Evolutionary conservation across 1,140 invertebrate species (phyloP).

Genomic region (Heliconius eleuchia): DNA sequence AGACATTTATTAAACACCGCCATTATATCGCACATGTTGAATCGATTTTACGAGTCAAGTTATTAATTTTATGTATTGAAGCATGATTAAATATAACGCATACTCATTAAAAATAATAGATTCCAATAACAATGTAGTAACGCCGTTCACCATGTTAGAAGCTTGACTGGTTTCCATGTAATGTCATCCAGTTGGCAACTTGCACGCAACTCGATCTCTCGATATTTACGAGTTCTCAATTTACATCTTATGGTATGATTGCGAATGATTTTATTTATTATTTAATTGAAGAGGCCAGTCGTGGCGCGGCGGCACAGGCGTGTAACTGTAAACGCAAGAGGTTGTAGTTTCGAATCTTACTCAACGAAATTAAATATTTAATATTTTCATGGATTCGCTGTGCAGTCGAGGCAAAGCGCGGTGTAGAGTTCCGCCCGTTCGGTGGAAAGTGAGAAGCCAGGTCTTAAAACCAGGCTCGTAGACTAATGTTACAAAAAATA

Average conservation of each 20-base stretch:
- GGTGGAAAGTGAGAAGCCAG: too few relatives aligned
- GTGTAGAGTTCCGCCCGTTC: too few relatives aligned
- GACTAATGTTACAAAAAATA: not conserved
- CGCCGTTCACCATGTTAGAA: constrained; percentile 48
- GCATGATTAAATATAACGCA: constrained; percentile 32
- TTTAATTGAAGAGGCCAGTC: not conserved
- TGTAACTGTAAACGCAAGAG: too few relatives aligned
- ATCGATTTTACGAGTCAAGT: constrained; percentile 29
- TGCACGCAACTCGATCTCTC: constrained; percentile 53
- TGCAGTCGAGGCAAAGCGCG: too few relatives aligned
- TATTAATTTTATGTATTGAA: constrained; percentile 37
- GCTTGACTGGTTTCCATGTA: constrained; percentile 60
- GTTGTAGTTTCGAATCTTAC: too few relatives aligned
- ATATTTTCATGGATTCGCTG: too few relatives aligned
- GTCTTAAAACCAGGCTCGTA: too few relatives aligned
- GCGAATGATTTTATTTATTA: constrained; percentile 1
- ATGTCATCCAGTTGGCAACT: constrained; percentile 54
- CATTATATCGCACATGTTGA: constrained; percentile 34
- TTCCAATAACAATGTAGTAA: constrained; percentile 30
- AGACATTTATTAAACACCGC: constrained; percentile 38
- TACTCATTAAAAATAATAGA: constrained; percentile 31
- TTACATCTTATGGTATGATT: constrained; percentile 35
- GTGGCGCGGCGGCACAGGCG: too few relatives aligned
- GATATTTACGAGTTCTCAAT: constrained; percentile 47
- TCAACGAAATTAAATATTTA: too few relatives aligned